phyloP scores from a whole-genome alignment of 1,140 invertebrate species.

The Drosophila bocki region DNA sequence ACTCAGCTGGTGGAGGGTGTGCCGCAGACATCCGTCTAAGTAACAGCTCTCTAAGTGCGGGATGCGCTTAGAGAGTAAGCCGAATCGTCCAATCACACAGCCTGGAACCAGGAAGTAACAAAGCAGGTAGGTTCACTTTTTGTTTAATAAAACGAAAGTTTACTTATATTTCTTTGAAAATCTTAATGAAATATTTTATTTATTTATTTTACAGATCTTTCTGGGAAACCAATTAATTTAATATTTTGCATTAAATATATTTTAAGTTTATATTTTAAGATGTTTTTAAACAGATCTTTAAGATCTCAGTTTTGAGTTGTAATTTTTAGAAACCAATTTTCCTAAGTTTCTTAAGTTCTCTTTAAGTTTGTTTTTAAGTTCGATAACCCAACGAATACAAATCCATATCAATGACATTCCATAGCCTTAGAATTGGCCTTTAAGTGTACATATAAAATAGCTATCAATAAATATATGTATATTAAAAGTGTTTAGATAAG shows the following conservation, averaged over 20 bases:
- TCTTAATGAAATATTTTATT: background rate
- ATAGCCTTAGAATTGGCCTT: constrained; percentile 41
- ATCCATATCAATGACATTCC: constrained; percentile 84
- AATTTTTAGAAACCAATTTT: constrained; percentile 17
- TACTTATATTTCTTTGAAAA: background rate
- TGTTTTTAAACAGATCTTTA: constrained; percentile 56
- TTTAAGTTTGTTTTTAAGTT: constrained; percentile 53
- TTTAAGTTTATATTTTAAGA: constrained; percentile 46
- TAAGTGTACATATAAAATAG: constrained; percentile 57
- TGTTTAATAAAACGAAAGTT: background rate
- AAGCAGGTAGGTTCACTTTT: background rate
- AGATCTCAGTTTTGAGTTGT: constrained; percentile 60
- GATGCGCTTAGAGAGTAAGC: constrained; percentile 71
- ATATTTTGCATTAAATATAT: constrained; percentile 6
- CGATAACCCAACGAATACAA: constrained; percentile 82
- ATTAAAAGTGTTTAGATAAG: constrained; percentile 4
- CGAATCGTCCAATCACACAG: constrained; percentile 30
- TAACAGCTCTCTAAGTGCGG: constrained; percentile 80
- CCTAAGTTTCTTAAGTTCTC: constrained; percentile 5
- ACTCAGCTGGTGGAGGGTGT: constrained; percentile 82
- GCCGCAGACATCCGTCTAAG: constrained; percentile 84
- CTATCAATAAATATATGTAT: constrained; percentile 8
- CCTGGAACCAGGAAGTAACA: constrained; percentile 23
- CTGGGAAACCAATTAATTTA: constrained; percentile 3
- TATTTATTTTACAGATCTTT: constrained; percentile 9